Evolutionary conservation across 2,797 vertebrate species (phyloP).

Genomic region (Carapus acus): DNA sequence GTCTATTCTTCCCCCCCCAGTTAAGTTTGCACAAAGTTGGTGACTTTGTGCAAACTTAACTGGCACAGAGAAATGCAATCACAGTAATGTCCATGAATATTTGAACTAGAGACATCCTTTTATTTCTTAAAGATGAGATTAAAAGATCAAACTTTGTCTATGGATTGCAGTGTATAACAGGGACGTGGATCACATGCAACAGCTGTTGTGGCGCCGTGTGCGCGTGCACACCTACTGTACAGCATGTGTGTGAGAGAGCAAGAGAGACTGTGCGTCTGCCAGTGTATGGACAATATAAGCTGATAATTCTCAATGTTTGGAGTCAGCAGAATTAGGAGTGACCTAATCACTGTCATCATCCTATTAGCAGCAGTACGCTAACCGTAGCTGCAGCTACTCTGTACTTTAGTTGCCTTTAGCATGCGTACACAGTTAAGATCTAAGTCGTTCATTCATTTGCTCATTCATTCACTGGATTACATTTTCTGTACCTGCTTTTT

Average conservation of each 20-base stretch:
- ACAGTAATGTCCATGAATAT: conserved; percentile 7
- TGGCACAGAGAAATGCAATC: conserved; percentile 8
- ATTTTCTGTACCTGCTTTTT: no score
- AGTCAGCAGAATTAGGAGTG: conserved; percentile 68
- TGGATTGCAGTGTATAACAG: not conserved
- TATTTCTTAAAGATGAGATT: conserved; percentile 55
- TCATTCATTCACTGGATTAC: no score
- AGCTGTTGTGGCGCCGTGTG: not conserved
- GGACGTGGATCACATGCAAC: not conserved
- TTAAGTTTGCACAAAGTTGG: conserved; percentile 4
- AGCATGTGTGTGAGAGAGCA: no score
- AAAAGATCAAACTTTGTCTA: conserved; percentile 18
- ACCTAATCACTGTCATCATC: conserved; percentile 54
- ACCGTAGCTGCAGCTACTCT: no score
- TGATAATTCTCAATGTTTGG: conserved; percentile 57
- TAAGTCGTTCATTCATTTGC: no score
- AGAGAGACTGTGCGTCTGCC: not conserved
- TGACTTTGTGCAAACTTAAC: not conserved
- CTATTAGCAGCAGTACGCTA: conserved; percentile 49
- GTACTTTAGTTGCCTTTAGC: no score
- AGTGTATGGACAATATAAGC: conserved; percentile 53
- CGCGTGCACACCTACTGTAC: no score
- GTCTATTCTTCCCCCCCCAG: no score
- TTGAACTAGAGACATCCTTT: not conserved
- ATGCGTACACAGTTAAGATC: no score